Evolutionary conservation across 2,888 invertebrate genomes (phyloP), one percentile per base, ranked within the genome.

Genomic region (Rhorus exstirpatorius): DNA sequence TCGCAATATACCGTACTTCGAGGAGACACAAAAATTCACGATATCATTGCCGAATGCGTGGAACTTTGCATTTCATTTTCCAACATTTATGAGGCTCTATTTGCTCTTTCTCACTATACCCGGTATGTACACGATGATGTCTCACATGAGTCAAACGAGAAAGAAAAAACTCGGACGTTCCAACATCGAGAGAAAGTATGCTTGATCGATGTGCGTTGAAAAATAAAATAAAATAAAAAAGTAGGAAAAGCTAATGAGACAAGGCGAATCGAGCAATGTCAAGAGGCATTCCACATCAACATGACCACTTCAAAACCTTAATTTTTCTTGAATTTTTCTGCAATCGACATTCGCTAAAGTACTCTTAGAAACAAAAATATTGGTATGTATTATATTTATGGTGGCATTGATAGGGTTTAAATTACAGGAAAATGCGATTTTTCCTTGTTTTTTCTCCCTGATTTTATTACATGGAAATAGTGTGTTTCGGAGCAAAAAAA

Each of bases 11-110:
- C 97, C 98, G 0, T 97, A 97, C 91, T 97, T 98, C 89, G 97
- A 98, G 86, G 97, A 98, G 90, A 97, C 97, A 0, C 94, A 95
- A 65, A 95, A 94, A 71, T 97, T 97, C 90, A 95, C 96, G 0
- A 90, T 98, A 1, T 93, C 95, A 0, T 90, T 99, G 91, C 98
- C 99, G 0, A 99, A 99, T 91, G 90, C 94, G 2, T 96, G 95
- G 95, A 99, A 99, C 93, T 95, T 97, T 86, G 95, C 97, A 0
- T 98, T 99, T 93, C 96, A 97, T 91, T 96, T 98, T 94, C 97
- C 98, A 0, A 94, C 96, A 0, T 94, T 97, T 80, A 93, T 99
- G 88, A 95, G 97, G 87, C 86, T 97, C 0, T 98, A 98, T 92
- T 93, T 98, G 12, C 93, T 98, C 38, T 87, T 97, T 8, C 93